A percentile compares a stretch with the other conserved stretches of the same genome.
These are phyloP conservation scores for Tetragonula clypearis DNA, from an alignment of 1,140 invertebrate genomes.

Conservation along the genomic window DNA sequence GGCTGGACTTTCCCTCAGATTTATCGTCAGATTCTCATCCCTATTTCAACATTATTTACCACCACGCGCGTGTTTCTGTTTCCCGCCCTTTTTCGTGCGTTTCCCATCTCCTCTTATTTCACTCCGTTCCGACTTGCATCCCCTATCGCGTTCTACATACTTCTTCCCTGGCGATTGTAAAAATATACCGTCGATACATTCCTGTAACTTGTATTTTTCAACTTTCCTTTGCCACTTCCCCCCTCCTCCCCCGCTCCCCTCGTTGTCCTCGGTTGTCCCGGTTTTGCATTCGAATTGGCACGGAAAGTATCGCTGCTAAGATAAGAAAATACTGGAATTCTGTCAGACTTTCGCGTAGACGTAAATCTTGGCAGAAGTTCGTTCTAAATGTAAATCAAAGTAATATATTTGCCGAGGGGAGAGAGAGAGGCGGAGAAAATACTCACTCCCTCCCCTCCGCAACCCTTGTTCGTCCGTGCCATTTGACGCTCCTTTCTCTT, in stretches of 20 bases:
- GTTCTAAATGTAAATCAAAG: conserved; percentile 16
- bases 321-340: conserved; percentile 47
- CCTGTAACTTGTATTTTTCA: conserved; percentile 1
- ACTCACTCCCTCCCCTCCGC: too few species aligned
- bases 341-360: background rate
- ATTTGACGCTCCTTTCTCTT: background rate
- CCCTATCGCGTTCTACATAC: background rate
- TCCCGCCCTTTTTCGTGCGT: background rate
- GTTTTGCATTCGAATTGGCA: conserved; percentile 34
- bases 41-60: conserved; percentile 67
- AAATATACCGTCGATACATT: background rate
- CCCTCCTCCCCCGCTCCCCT: too few species aligned
- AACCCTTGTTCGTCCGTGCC: background rate
- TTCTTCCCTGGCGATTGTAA: background rate
- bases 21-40: conserved; percentile 54
- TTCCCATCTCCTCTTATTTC: background rate
- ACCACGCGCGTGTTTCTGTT: background rate
- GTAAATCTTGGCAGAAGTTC: conserved; percentile 11
- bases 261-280: background rate
- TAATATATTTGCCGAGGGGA: background rate
- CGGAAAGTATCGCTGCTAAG: conserved; percentile 17
- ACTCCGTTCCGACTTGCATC: background rate
- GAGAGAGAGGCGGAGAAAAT: too few species aligned
- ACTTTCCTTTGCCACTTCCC: background rate
- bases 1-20: conserved; percentile 53